Conservation (phyloP, 2,888 invertebrate genomes). For the Argynnis bischoffii region DNA sequence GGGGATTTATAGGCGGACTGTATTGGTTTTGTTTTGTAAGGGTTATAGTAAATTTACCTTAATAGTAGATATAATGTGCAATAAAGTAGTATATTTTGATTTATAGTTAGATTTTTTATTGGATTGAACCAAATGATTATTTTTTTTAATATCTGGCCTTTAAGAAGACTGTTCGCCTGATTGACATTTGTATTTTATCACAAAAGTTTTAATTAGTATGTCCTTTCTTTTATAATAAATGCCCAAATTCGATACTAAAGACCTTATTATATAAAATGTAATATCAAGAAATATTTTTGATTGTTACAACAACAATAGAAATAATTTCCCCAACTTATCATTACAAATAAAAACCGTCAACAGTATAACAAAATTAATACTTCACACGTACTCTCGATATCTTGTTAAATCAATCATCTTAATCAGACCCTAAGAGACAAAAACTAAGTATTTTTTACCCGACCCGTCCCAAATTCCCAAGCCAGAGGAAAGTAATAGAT, state of each 20-base stretch:
- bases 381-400: constrained; percentile 29
- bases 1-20: constrained; percentile 72
- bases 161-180: too few species aligned
- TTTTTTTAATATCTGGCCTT: neutral
- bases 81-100: constrained; percentile 13
- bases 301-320: neutral
- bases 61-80: constrained; percentile 11
- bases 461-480: constrained; percentile 61
- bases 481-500: constrained; percentile 68
- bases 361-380: constrained; percentile 26
- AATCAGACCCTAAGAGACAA: constrained; percentile 50
- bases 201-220: too few species aligned
- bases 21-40: constrained; percentile 71
- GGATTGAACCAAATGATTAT: neutral
- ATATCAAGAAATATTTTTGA: neutral
- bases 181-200: too few species aligned
- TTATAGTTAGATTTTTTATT: constrained; percentile 4
- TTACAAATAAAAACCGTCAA: neutral
- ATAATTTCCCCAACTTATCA: neutral
- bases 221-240: too few species aligned
- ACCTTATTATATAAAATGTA: neutral
- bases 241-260: neutral
- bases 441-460: constrained; percentile 63
- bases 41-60: constrained; percentile 38
- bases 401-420: constrained; percentile 59